Evolutionary conservation across 1,140 invertebrate genomes (phyloP).

Genomic region (Drosophila lowei): DNA sequence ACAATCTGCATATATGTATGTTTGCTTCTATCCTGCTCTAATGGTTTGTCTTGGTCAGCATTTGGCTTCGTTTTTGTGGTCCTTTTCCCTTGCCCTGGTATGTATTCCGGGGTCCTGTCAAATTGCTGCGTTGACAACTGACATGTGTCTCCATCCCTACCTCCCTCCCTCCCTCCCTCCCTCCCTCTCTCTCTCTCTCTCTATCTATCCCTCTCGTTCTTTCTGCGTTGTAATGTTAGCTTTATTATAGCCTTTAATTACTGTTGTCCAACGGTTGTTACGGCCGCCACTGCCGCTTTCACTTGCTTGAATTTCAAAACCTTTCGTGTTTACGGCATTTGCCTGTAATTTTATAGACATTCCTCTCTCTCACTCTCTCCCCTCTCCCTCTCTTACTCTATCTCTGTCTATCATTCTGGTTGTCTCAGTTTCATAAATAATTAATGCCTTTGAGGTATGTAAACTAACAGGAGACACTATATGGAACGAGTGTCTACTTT

Average conservation of each 20-base stretch:
- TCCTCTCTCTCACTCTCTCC: slow-evolving; percentile 24
- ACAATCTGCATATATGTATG: no score
- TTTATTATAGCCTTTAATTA: slow-evolving; percentile 74
- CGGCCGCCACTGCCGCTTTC: slow-evolving; percentile 55
- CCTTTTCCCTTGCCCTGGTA: slow-evolving; percentile 4
- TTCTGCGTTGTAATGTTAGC: slow-evolving; percentile 39
- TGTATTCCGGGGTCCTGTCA: slow-evolving; percentile 46
- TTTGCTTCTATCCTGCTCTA: not conserved
- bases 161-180: not conserved
- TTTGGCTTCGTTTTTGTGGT: slow-evolving; percentile 40
- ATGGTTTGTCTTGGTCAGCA: slow-evolving; percentile 40
- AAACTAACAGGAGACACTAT: slow-evolving; percentile 51
- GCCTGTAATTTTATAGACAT: slow-evolving; percentile 70
- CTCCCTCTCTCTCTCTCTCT: not conserved
- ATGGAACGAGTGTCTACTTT: slow-evolving; percentile 52
- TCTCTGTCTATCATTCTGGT: slow-evolving; percentile 1
- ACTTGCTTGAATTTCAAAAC: slow-evolving; percentile 70
- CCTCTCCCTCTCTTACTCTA: not conserved
- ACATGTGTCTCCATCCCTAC: slow-evolving; percentile 47
- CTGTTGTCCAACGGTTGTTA: slow-evolving; percentile 57
- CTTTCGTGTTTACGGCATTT: slow-evolving; percentile 58
- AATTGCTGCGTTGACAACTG: slow-evolving; percentile 75
- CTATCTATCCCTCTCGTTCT: not conserved
- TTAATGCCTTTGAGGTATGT: slow-evolving; percentile 69
- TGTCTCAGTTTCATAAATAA: slow-evolving; percentile 69